Evolutionary conservation across 2,797 vertebrate genomes (phyloP).

Genomic region (Danio albolineatus): DNA sequence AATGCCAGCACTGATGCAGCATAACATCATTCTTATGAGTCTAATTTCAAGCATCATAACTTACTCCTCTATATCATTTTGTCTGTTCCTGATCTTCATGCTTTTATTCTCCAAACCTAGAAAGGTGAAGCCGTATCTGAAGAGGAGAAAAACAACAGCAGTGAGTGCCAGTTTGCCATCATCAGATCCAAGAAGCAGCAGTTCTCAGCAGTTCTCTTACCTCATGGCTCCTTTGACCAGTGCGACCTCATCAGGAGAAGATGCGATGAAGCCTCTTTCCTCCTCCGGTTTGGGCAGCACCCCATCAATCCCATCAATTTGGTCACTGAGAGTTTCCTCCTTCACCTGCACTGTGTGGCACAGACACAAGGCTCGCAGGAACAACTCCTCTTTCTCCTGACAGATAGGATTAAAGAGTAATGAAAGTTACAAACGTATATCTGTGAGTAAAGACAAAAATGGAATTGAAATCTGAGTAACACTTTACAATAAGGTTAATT

Average conservation of each 20-base stretch:
- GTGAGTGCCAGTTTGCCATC: neutral
- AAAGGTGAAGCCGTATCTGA: slow-evolving; percentile 96
- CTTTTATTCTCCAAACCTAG: slow-evolving; percentile 87
- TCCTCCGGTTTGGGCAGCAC: slow-evolving; percentile 53
- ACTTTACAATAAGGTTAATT: no score
- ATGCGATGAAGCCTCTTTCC: slow-evolving; percentile 86
- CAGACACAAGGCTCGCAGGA: slow-evolving; percentile 93
- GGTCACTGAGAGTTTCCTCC: slow-evolving; percentile 68
- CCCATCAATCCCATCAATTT: slow-evolving; percentile 65
- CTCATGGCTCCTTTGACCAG: slow-evolving; percentile 94
- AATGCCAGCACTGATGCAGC: neutral
- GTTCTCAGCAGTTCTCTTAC: slow-evolving; percentile 73
- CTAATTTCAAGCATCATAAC: slow-evolving; percentile 61
- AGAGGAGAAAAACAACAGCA: slow-evolving; percentile 58
- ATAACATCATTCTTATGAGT: neutral
- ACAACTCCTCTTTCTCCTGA: slow-evolving; percentile 92
- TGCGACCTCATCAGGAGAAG: slow-evolving; percentile 95
- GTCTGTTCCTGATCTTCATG: slow-evolving; percentile 91
- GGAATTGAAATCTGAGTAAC: no score
- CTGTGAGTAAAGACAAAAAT: no score
- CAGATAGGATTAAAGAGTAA: neutral
- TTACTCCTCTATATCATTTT: slow-evolving; percentile 91
- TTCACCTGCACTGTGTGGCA: slow-evolving; percentile 97
- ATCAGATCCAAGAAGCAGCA: neutral
- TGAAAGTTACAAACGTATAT: neutral